Percentiles rank a stretch among this genome's conserved stretches.
Evolutionary conservation across 1,140 invertebrate genomes (phyloP).

Genomic region (Lordiphosa mommai): DNA sequence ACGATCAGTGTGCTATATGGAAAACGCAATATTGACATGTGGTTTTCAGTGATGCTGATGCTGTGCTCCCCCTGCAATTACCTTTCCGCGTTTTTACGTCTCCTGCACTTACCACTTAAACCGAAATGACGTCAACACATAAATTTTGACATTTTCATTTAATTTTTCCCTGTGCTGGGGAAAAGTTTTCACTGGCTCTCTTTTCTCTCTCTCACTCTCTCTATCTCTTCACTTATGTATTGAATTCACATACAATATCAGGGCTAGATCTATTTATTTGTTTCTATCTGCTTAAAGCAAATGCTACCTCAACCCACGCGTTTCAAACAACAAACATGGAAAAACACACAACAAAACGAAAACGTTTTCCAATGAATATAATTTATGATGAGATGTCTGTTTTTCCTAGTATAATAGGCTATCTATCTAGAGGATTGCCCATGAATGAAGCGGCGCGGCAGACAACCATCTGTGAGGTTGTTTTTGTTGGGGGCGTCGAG

Average conservation of each 20-base stretch:
- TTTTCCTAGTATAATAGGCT: constrained; percentile 28
- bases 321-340: constrained; percentile 37
- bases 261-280: constrained; percentile 55
- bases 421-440: constrained; percentile 21
- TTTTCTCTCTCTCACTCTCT: constrained; percentile 21
- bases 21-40: constrained; percentile 73
- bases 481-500: constrained; percentile 16
- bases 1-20: constrained; percentile 33
- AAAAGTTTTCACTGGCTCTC: constrained; percentile 1
- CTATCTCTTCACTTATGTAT: constrained; percentile 24
- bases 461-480: constrained; percentile 13
- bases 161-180: constrained; percentile 14
- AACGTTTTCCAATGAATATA: constrained; percentile 59
- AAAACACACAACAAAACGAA: constrained; percentile 4
- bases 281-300: constrained; percentile 44
- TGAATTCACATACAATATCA: constrained; percentile 54
- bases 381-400: constrained; percentile 40
- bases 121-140: constrained; percentile 66
- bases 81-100: neutral
- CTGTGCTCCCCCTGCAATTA: neutral
- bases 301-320: constrained; percentile 52
- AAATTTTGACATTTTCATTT: constrained; percentile 64
- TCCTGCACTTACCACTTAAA: neutral
- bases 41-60: constrained; percentile 30
- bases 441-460: constrained; percentile 50